A percentile compares a stretch with the other conserved stretches of the same genome.
These are phyloP conservation scores for Trigoniulus corallinus DNA, from an alignment of 1,140 invertebrate genomes.

Conservation along the genomic window DNA sequence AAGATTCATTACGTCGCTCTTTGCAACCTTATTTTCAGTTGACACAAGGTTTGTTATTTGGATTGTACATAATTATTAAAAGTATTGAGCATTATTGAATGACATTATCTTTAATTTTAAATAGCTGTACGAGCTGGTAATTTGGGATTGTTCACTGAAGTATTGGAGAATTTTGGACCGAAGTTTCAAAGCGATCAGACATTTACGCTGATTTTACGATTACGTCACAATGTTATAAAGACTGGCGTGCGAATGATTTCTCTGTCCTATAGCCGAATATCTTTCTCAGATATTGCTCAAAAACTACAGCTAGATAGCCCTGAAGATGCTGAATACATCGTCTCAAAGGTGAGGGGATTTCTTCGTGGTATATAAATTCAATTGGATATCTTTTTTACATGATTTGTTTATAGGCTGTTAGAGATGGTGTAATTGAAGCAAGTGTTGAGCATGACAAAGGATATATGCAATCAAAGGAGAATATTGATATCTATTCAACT, in stretches of 20 bases:
- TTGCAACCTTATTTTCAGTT: slow-evolving; percentile 92
- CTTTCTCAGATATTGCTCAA: slow-evolving; percentile 78
- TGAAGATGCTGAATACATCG: slow-evolving; percentile 97
- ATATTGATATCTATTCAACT: slow-evolving; percentile 92
- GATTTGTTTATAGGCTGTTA: slow-evolving; percentile 49
- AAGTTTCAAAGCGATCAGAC: slow-evolving; percentile 79
- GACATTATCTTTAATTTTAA: slow-evolving; percentile 3
- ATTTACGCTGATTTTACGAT: slow-evolving; percentile 79
- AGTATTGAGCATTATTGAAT: slow-evolving; percentile 3
- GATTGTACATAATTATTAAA: slow-evolving; percentile 1
- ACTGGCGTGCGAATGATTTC: slow-evolving; percentile 95
- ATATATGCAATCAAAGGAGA: slow-evolving; percentile 94
- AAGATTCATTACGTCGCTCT: slow-evolving; percentile 66
- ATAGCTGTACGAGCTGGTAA: slow-evolving; percentile 85
- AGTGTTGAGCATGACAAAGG: slow-evolving; percentile 86
- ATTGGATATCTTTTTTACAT: not conserved
- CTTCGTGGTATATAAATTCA: not conserved
- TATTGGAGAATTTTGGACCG: slow-evolving; percentile 71
- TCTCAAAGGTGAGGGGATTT: slow-evolving; percentile 53
- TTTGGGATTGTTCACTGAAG: slow-evolving; percentile 81
- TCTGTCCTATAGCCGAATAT: slow-evolving; percentile 90
- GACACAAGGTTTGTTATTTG: slow-evolving; percentile 48
- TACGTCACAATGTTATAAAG: slow-evolving; percentile 98
- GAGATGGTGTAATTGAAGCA: slow-evolving; percentile 97
- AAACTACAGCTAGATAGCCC: slow-evolving; percentile 86